Evolutionary conservation across 2,888 invertebrate genomes (phyloP).

Genomic region (Euzophera pinguis): DNA sequence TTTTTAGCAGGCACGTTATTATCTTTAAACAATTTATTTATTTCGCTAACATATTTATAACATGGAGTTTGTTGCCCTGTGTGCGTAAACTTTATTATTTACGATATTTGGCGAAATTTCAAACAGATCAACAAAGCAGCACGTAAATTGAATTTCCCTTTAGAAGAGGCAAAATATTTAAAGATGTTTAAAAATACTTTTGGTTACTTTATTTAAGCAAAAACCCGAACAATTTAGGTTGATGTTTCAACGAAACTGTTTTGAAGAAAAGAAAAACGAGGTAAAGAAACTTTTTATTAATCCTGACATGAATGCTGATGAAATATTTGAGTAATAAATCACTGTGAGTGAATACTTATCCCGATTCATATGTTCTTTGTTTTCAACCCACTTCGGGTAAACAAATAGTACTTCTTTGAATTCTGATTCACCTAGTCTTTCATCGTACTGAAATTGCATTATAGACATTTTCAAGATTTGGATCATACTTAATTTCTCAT

Average conservation of each 20-base stretch:
- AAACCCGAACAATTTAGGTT: background rate
- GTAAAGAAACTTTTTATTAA: background rate
- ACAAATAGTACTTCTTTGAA: background rate
- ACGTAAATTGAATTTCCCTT: slow-evolving; percentile 10
- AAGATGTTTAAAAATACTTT: background rate
- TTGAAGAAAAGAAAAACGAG: background rate
- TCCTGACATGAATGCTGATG: background rate
- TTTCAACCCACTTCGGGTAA: background rate
- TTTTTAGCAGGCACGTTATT: too few species aligned
- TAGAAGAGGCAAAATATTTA: background rate
- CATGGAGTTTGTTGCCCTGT: background rate
- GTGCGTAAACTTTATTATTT: slow-evolving; percentile 5
- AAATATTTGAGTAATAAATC: background rate
- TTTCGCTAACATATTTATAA: background rate
- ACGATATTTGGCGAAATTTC: slow-evolving; percentile 4
- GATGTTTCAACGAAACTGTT: background rate
- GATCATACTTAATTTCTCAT: too few species aligned
- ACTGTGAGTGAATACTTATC: background rate
- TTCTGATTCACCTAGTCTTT: background rate
- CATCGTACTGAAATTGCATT: background rate
- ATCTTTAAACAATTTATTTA: too few species aligned
- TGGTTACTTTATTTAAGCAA: background rate
- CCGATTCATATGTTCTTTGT: background rate
- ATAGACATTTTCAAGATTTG: too few species aligned
- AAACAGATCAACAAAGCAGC: background rate